Conservation (phyloP, 2,888 invertebrate species). For the Metopia argyrocephala region DNA sequence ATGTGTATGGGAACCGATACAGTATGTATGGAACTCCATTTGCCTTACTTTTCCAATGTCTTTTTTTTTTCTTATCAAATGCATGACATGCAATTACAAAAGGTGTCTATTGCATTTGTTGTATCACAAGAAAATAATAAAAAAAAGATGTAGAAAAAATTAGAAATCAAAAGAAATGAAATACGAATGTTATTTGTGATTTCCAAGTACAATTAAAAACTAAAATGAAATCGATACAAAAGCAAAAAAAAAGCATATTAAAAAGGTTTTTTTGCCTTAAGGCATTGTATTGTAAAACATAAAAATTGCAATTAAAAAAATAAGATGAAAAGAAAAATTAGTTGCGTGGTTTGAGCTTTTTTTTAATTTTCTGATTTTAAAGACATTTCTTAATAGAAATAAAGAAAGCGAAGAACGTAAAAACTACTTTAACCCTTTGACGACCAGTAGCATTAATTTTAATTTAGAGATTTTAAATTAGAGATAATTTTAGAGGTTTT, state of each 20-base stretch:
- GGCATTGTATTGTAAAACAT: too few species aligned
- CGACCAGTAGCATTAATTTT: too few species aligned
- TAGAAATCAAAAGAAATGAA: neutral
- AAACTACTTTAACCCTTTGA: too few species aligned
- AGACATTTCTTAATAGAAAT: too few species aligned
- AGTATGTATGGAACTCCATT: neutral
- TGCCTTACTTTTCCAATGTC: neutral
- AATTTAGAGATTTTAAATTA: too few species aligned
- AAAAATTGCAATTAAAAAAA: too few species aligned
- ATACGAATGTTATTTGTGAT: neutral
- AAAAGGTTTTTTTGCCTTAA: too few species aligned
- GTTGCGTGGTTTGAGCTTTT: too few species aligned
- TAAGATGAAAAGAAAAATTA: too few species aligned
- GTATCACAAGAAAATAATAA: neutral
- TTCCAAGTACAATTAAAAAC: neutral
- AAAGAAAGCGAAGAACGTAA: too few species aligned
- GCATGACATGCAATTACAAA: conserved; percentile 57
- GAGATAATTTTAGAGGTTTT: too few species aligned
- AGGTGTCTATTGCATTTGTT: conserved; percentile 55
- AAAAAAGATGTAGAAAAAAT: neutral
- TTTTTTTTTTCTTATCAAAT: neutral
- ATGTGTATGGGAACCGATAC: neutral
- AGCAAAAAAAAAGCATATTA: neutral
- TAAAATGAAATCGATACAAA: neutral
- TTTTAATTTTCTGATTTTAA: too few species aligned